Base-by-base conservation (phyloP, 2,113 vertebrate genomes). In the Peromyscus maniculatus region DNA sequence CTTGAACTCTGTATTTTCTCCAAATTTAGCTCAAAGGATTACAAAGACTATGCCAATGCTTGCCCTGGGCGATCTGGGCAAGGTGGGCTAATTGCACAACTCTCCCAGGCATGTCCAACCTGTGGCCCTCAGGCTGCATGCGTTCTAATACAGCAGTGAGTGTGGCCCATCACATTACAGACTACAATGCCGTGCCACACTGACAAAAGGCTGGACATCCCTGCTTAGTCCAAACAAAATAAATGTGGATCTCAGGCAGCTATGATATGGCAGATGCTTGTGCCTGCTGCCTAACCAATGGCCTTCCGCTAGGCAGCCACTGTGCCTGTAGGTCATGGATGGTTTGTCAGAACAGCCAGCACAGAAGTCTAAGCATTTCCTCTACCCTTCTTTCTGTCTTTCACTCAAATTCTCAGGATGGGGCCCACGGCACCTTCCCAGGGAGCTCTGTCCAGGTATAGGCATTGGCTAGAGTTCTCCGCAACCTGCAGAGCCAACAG, bases 111-210 rank as follows among this genome's bases (percentile, higher is more conserved):
- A n/a, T 69, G 43, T 24, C 49, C 31, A 88, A 55, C 46, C 31
- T 24, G 2, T 87, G 5, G 5, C 66, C 66, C 3, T 24, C 0
- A 0, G 86, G 46, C 33, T 55, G 21, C 46, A 2, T 5, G 1
- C 55, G 33, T 88, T 17, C 19, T 67, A 36, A 22, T 15, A 24
- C n/a, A n/a, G 10, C 11, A 55, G 12, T 71, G 46, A n/a, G 17
- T 71, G 46, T 71, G 86, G 66, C 33, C 19, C 21, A 15, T 71
- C 66, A 55, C 33, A 71, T 52, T 22, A 49, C 52, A n/a, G 43
- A 71, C 11, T 55, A 52, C 31, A 69, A 11, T 36, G 66, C 49
- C 66, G 16, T 71, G 11, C 36, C 46, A 9, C 66, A 55, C 43
- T 55, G 66, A 26, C 33, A 24, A 36, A 87, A 88, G 33, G 0